Conservation (phyloP, 2,888 invertebrate species). For the Ophion obscuratus region DNA sequence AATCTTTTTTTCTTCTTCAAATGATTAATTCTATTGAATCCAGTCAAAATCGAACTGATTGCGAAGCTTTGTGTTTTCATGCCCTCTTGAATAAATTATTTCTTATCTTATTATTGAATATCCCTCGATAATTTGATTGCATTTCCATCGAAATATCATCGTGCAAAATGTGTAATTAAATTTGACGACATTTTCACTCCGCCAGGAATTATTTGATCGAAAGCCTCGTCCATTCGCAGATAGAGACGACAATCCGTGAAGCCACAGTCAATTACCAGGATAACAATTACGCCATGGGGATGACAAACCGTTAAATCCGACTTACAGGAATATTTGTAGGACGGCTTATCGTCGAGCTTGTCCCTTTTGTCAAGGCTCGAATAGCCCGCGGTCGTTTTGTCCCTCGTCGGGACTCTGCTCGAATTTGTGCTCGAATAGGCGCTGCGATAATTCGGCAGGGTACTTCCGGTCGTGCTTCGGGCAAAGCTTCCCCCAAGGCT, state of each 20-base stretch:
- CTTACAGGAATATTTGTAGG: constrained; percentile 80
- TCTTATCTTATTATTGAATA: too few relatives aligned
- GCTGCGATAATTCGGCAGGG: constrained; percentile 78
- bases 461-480: constrained; percentile 74
- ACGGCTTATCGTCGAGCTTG: constrained; percentile 77
- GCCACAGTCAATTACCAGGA: not conserved
- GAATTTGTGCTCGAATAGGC: constrained; percentile 75
- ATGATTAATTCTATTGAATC: too few relatives aligned
- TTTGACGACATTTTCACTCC: not conserved
- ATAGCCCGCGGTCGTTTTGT: constrained; percentile 74
- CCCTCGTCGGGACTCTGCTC: constrained; percentile 74
- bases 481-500: constrained; percentile 72
- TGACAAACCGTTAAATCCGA: constrained; percentile 21
- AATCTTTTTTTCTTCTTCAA: too few relatives aligned
- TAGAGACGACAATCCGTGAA: not conserved
- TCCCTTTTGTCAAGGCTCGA: constrained; percentile 77
- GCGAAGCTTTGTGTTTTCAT: too few relatives aligned
- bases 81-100: too few relatives aligned
- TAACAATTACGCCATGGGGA: not conserved
- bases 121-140: too few relatives aligned
- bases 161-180: too few relatives aligned
- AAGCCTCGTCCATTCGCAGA: not conserved
- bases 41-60: too few relatives aligned
- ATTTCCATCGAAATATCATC: too few relatives aligned
- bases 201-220: not conserved